Conservation (phyloP, 2,797 vertebrate species). For the Eulemur albifrons region DNA sequence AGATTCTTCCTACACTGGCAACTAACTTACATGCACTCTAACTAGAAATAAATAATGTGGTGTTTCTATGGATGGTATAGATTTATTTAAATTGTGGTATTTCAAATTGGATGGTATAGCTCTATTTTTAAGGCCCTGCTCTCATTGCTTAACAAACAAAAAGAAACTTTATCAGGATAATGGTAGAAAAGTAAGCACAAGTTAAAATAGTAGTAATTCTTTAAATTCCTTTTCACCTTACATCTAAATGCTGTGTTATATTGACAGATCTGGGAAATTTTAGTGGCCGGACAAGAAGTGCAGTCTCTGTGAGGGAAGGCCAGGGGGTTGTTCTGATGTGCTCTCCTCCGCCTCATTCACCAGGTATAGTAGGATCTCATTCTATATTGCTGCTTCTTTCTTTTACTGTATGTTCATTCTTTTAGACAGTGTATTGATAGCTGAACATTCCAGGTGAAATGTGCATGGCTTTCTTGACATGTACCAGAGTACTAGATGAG, state of each 20-base stretch:
- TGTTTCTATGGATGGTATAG: background rate
- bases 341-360: slow-evolving; percentile 94
- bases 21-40: background rate
- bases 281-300: slow-evolving; percentile 91
- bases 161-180: slow-evolving; percentile 3
- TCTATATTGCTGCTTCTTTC: background rate
- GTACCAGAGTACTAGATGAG: background rate
- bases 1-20: background rate
- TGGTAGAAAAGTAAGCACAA: slow-evolving; percentile 49
- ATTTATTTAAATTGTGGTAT: slow-evolving; percentile 42
- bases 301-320: slow-evolving; percentile 95
- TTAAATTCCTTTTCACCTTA: background rate
- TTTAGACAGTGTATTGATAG: background rate
- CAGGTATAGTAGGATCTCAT: slow-evolving; percentile 87
- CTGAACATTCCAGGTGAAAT: background rate
- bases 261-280: slow-evolving; percentile 94
- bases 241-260: slow-evolving; percentile 75
- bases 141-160: slow-evolving; percentile 46
- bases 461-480: background rate
- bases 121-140: slow-evolving; percentile 46
- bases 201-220: background rate
- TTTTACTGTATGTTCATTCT: background rate
- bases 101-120: background rate
- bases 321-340: slow-evolving; percentile 98
- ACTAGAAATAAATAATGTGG: slow-evolving; percentile 29